These are phyloP conservation scores for Orchesellides sinensis DNA, from an alignment of 2,888 invertebrate species.

Conservation along the genomic window DNA sequence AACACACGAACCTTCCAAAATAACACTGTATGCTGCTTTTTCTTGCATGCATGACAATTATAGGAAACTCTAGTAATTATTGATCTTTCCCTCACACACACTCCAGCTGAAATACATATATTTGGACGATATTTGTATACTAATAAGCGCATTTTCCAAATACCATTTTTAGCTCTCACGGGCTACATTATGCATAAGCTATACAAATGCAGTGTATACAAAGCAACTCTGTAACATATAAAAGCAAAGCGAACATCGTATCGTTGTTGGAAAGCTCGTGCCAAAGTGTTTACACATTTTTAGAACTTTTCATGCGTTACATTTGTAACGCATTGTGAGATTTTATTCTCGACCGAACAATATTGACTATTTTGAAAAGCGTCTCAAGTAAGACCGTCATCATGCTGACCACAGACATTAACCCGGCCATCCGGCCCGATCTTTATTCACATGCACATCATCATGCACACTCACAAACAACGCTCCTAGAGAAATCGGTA, in stretches of 20 bases:
- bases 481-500: conserved; percentile 73
- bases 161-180: not conserved
- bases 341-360: not conserved
- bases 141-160: not conserved
- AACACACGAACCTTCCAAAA: not conserved
- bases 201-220: conserved; percentile 31
- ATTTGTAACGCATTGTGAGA: conserved; percentile 29
- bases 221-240: not conserved
- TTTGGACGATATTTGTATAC: not conserved
- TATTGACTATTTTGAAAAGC: not conserved
- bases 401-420: conserved; percentile 75
- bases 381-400: conserved; percentile 1
- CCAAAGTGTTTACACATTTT: conserved; percentile 18
- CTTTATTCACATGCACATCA: conserved; percentile 72
- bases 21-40: not conserved
- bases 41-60: conserved; percentile 30
- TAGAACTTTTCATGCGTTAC: conserved; percentile 13
- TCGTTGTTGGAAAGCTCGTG: conserved; percentile 17
- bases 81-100: conserved; percentile 28
- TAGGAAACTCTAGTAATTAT: conserved; percentile 34
- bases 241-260: not conserved
- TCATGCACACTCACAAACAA: conserved; percentile 69
- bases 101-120: not conserved
- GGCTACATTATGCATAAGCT: conserved; percentile 30
- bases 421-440: conserved; percentile 74